Conservation (phyloP, 2,888 invertebrate genomes). For the Cerceris rybyensis region DNA sequence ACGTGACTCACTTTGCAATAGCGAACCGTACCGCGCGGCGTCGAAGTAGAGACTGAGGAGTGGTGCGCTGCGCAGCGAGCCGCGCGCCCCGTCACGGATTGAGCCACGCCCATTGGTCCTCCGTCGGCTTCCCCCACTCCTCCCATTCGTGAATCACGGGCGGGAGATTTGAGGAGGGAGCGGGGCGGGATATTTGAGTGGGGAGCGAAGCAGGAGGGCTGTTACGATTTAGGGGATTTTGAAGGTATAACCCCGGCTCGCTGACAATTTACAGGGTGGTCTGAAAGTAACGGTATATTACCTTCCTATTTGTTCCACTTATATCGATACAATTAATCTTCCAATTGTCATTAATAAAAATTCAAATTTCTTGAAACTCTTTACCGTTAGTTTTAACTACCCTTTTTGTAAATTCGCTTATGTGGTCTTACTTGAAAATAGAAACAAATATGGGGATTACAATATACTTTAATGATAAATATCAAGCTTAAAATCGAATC, state of each 20-base stretch:
- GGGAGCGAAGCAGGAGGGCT: not conserved
- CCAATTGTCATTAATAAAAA: too few species aligned
- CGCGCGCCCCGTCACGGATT: constrained; percentile 11
- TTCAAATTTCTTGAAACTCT: too few species aligned
- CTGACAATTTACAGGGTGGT: not conserved
- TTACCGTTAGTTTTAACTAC: too few species aligned
- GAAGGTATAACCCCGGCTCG: not conserved
- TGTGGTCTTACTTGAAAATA: too few species aligned
- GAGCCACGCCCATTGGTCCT: constrained; percentile 32
- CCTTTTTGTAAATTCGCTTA: too few species aligned
- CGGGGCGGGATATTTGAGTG: not conserved
- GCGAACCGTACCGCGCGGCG: constrained; percentile 61
- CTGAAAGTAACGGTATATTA: not conserved
- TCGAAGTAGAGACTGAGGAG: constrained; percentile 74
- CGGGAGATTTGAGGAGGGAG: not conserved
- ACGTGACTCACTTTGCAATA: too few species aligned
- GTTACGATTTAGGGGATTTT: too few species aligned
- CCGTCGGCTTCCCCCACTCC: constrained; percentile 7
- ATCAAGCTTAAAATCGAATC: too few species aligned
- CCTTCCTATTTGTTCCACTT: not conserved
- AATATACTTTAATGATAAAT: too few species aligned
- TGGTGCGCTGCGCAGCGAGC: constrained; percentile 12
- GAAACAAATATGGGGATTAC: too few species aligned
- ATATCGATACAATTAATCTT: too few species aligned
- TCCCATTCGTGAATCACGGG: constrained; percentile 15